These are phyloP conservation scores for Mythimna albipuncta DNA, from an alignment of 2,888 invertebrate genomes.

Conservation along the genomic window DNA sequence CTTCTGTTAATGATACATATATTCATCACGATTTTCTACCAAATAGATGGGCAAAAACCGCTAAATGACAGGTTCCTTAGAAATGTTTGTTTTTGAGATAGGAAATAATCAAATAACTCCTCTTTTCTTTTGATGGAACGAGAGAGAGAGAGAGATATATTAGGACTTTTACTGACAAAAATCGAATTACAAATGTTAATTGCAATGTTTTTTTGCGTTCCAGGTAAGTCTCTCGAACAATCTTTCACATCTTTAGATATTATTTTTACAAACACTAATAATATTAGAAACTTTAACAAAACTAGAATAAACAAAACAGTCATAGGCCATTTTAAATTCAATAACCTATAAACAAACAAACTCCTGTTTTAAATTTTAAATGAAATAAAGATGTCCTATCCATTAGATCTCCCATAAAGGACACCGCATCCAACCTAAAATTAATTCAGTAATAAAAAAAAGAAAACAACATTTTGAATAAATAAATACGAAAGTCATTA, in stretches of 20 bases:
- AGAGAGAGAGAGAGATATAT: too few species aligned
- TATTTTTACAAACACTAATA: neutral
- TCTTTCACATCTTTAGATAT: too few species aligned
- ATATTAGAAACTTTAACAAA: constrained; percentile 18
- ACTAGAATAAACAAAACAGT: neutral
- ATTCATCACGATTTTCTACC: too few species aligned
- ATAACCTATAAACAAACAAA: constrained; percentile 43
- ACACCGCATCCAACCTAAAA: constrained; percentile 53
- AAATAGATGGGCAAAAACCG: too few species aligned
- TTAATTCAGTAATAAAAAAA: constrained; percentile 49
- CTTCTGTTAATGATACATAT: neutral
- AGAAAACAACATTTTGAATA: constrained; percentile 58
- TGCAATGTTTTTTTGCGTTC: too few species aligned
- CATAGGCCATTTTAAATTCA: constrained; percentile 25
- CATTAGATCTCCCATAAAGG: constrained; percentile 50
- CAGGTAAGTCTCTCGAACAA: too few species aligned
- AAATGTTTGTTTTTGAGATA: too few species aligned
- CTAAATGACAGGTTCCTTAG: too few species aligned
- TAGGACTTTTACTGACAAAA: too few species aligned
- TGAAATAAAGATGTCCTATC: constrained; percentile 54
- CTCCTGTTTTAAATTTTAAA: constrained; percentile 41
- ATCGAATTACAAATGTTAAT: too few species aligned
- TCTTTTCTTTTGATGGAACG: too few species aligned
- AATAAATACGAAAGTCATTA: constrained; percentile 61
- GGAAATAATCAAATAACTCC: too few species aligned